These are phyloP conservation scores for Hermatobates lingyangjiaoensis DNA, from an alignment of 1,140 invertebrate genomes.

Conservation along the genomic window DNA sequence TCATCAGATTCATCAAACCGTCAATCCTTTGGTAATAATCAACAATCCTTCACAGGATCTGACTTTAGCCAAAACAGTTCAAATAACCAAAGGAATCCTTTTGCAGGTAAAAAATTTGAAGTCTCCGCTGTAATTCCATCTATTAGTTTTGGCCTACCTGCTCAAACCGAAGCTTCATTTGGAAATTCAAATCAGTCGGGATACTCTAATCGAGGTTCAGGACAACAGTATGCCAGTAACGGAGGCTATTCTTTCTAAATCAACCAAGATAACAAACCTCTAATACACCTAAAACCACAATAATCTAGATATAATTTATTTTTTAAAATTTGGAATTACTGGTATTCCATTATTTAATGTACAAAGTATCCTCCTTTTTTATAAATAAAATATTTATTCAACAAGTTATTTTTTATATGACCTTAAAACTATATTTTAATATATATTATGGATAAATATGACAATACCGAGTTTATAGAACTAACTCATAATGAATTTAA, in stretches of 20 bases:
- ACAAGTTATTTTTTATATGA: neutral
- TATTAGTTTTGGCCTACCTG: conserved; percentile 8
- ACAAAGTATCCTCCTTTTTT: neutral
- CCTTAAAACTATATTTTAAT: neutral
- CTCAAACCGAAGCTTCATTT: no score
- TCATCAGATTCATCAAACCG: no score
- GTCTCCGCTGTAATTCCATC: conserved; percentile 5
- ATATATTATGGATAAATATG: no score
- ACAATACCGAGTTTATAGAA: no score
- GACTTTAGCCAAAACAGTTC: neutral
- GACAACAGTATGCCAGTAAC: conserved; percentile 10
- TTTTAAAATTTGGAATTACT: conserved; percentile 1
- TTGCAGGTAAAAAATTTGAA: neutral
- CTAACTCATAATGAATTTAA: no score
- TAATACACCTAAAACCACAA: neutral
- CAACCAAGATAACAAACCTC: neutral
- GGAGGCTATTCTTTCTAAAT: conserved; percentile 14
- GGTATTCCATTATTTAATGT: neutral
- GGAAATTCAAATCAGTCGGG: no score
- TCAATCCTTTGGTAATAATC: neutral
- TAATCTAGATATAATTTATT: conserved; percentile 1
- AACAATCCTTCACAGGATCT: neutral
- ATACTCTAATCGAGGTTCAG: no score
- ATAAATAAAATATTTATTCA: neutral
- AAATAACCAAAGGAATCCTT: neutral